Evolutionary conservation across 1,140 invertebrate species (phyloP).

Genomic region (Frieseomelitta varia): DNA sequence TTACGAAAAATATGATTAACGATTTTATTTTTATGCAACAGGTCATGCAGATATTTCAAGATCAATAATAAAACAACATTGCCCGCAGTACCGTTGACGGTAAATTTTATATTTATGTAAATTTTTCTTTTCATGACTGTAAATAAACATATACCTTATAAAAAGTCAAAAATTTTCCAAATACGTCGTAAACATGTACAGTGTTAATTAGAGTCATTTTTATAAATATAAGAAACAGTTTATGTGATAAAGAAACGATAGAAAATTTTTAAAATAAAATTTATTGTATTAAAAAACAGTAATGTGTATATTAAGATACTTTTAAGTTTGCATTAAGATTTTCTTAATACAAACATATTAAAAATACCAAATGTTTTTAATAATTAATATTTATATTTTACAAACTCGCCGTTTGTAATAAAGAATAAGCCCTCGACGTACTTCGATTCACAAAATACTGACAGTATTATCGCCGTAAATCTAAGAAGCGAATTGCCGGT

Average conservation of each 20-base stretch:
- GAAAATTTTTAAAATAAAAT: neutral
- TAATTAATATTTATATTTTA: neutral
- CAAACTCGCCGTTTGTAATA: neutral
- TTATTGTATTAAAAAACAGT: neutral
- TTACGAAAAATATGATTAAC: neutral
- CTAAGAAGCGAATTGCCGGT: conserved; percentile 1
- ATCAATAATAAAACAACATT: conserved; percentile 77
- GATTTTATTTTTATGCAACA: conserved; percentile 48
- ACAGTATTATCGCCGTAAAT: neutral
- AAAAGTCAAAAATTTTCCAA: neutral
- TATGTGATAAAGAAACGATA: neutral
- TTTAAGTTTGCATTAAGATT: neutral
- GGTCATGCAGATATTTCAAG: conserved; percentile 72
- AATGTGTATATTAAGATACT: neutral
- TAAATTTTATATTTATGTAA: conserved; percentile 32
- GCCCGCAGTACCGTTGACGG: conserved; percentile 74
- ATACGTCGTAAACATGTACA: neutral
- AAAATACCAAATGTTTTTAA: neutral
- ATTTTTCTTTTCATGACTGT: conserved; percentile 22
- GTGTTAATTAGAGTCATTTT: neutral
- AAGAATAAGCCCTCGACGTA: neutral
- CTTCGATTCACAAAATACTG: neutral
- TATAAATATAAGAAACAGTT: neutral
- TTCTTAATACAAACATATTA: neutral
- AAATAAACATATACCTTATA: conserved; percentile 26